These are phyloP conservation scores for Hemaris fuciformis DNA, from an alignment of 2,888 invertebrate species.

Conservation along the genomic window DNA sequence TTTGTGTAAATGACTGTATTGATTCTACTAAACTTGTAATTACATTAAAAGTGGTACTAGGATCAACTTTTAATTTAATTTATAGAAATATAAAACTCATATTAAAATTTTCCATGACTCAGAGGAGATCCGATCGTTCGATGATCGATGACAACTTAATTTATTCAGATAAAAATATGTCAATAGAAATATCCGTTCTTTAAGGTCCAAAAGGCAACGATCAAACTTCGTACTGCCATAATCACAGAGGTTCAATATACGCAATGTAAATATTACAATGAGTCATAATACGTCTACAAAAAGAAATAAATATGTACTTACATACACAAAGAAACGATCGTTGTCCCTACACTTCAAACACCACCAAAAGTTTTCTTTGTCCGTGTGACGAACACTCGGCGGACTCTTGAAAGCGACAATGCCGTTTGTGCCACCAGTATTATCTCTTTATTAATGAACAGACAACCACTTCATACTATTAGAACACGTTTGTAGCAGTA, in stretches of 20 bases:
- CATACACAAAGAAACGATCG: conserved; percentile 15
- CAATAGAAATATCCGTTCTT: not conserved
- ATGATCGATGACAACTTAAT: not conserved
- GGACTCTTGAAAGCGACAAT: conserved; percentile 7
- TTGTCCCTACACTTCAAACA: conserved; percentile 12
- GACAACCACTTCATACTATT: not conserved
- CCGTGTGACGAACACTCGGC: conserved; percentile 6
- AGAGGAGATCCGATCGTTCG: not conserved
- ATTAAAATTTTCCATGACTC: not conserved
- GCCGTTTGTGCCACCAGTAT: conserved; percentile 6
- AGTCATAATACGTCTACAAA: conserved; percentile 7
- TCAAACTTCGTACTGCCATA: not conserved
- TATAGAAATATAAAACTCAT: not conserved
- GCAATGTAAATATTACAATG: not conserved
- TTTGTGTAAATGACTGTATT: too few relatives aligned
- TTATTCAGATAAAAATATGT: not conserved
- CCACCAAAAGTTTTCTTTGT: conserved; percentile 19
- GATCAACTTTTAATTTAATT: not conserved
- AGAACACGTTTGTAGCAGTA: not conserved
- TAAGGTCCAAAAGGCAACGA: not conserved
- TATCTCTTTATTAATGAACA: conserved; percentile 7
- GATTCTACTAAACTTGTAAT: not conserved
- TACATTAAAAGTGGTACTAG: not conserved
- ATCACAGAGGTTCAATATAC: not conserved
- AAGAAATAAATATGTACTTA: conserved; percentile 3